A percentile compares a stretch with the other conserved stretches of the same genome.
Conservation (phyloP, 2,888 invertebrate species). For the Chirona hameri region DNA sequence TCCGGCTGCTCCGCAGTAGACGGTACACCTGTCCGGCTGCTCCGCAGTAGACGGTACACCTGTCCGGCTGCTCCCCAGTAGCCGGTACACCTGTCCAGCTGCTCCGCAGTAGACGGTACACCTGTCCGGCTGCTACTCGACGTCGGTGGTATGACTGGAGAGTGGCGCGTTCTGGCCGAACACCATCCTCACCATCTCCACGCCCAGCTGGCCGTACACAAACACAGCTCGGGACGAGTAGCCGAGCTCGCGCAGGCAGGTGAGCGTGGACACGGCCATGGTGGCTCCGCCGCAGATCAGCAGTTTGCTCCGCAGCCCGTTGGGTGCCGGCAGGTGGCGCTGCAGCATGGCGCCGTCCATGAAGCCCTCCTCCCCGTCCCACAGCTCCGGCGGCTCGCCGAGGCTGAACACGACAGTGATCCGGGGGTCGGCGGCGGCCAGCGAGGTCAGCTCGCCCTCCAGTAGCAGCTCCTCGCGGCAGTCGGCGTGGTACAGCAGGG, state of each 20-base stretch:
- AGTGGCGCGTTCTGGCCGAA: background rate
- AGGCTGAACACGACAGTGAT: slow-evolving; percentile 36
- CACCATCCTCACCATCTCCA: background rate
- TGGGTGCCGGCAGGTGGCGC: slow-evolving; percentile 33
- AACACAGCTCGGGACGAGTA: background rate
- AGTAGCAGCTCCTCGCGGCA: slow-evolving; percentile 36
- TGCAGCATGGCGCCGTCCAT: slow-evolving; percentile 37
- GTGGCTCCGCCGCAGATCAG: too few species aligned
- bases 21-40: too few species aligned
- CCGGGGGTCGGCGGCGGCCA: slow-evolving; percentile 33
- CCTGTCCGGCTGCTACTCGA: too few species aligned
- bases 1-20: too few species aligned
- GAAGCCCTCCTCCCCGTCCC: slow-evolving; percentile 40
- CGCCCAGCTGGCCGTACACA: too few species aligned
- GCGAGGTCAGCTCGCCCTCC: slow-evolving; percentile 35
- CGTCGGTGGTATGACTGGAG: too few species aligned
- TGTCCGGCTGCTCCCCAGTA: too few species aligned
- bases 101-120: too few species aligned
- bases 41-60: too few species aligned
- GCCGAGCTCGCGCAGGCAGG: slow-evolving; percentile 11
- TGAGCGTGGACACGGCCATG: slow-evolving; percentile 26
- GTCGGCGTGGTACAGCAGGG: slow-evolving; percentile 38
- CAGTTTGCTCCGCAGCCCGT: slow-evolving; percentile 35
- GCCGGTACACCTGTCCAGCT: too few species aligned
- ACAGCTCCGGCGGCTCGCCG: slow-evolving; percentile 38